A percentile compares a stretch with the other conserved stretches of the same genome.
Evolutionary conservation across 1,140 invertebrate genomes (phyloP).

Genomic region (Formica selysi): DNA sequence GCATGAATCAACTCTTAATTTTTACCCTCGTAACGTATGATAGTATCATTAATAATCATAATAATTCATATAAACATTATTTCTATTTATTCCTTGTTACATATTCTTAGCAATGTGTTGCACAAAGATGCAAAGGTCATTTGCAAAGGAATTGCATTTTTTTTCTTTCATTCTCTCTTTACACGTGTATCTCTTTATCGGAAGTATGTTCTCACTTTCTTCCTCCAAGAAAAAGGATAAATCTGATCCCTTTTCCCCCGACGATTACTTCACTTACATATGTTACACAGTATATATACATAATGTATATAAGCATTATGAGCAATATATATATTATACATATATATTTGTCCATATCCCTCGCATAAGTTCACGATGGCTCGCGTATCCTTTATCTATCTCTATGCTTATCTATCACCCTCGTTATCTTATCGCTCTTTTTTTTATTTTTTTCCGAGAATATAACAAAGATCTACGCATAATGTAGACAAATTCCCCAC

Average conservation of each 20-base stretch:
- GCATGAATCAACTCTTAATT: constrained; percentile 85
- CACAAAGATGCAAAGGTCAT: constrained; percentile 67
- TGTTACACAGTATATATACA: constrained; percentile 78
- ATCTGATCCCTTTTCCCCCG: constrained; percentile 29
- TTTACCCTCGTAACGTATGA: constrained; percentile 81
- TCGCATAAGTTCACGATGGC: constrained; percentile 51
- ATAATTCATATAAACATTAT: constrained; percentile 85
- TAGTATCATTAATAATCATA: constrained; percentile 78
- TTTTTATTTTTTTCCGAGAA: constrained; percentile 58
- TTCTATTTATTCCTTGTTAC: constrained; percentile 81
- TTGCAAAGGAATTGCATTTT: constrained; percentile 63
- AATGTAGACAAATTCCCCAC: constrained; percentile 58
- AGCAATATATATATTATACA: constrained; percentile 79
- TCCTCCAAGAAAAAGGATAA: constrained; percentile 12
- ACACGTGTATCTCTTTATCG: constrained; percentile 5
- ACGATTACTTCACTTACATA: constrained; percentile 36
- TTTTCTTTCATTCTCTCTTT: constrained; percentile 35
- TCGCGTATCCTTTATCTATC: constrained; percentile 58
- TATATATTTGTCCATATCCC: constrained; percentile 71
- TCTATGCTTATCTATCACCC: constrained; percentile 43
- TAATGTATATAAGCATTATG: constrained; percentile 79
- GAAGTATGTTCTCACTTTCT: background rate
- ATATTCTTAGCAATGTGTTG: constrained; percentile 72
- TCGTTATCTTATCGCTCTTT: constrained; percentile 20
- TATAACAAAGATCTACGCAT: constrained; percentile 73